Evolutionary conservation across 2,888 invertebrate genomes (phyloP).

Genomic region (Habrosyne pyritoides): DNA sequence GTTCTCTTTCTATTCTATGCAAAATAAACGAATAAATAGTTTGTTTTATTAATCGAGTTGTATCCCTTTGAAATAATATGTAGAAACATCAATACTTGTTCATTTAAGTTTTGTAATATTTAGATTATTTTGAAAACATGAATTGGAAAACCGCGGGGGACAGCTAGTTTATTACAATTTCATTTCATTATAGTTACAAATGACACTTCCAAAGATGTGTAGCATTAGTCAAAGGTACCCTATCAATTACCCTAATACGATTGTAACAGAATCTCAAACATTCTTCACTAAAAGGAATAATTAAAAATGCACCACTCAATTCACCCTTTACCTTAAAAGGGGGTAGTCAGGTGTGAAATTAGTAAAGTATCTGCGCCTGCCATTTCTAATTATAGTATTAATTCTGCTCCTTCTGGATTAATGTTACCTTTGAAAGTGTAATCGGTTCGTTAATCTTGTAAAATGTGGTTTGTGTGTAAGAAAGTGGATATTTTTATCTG

Average conservation of each 20-base stretch:
- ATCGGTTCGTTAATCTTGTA: conserved; percentile 34
- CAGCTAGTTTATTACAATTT: too few relatives aligned
- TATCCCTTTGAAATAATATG: too few relatives aligned
- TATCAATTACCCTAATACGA: neutral
- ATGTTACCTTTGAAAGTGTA: conserved; percentile 44
- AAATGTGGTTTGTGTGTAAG: conserved; percentile 11
- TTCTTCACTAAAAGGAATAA: conserved; percentile 12
- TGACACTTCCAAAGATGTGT: too few relatives aligned
- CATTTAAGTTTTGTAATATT: too few relatives aligned
- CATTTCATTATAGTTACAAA: too few relatives aligned
- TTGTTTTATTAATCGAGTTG: too few relatives aligned
- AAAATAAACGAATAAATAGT: too few relatives aligned
- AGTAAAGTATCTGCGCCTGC: conserved; percentile 59
- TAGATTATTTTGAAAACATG: too few relatives aligned
- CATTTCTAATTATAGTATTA: conserved; percentile 54
- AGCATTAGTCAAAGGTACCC: too few relatives aligned
- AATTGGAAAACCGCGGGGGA: too few relatives aligned
- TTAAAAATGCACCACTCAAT: conserved; percentile 50
- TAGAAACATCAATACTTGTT: too few relatives aligned
- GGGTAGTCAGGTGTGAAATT: conserved; percentile 63
- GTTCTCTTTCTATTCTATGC: too few relatives aligned
- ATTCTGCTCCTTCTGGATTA: conserved; percentile 31
- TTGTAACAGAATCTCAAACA: conserved; percentile 6
- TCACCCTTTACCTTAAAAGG: conserved; percentile 44
- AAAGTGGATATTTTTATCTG: neutral